Evolutionary conservation across 64 coral and sea anemone genomes (phyloP), one percentile per base, ranked within the genome.

Genomic region (Montipora sp.): DNA sequence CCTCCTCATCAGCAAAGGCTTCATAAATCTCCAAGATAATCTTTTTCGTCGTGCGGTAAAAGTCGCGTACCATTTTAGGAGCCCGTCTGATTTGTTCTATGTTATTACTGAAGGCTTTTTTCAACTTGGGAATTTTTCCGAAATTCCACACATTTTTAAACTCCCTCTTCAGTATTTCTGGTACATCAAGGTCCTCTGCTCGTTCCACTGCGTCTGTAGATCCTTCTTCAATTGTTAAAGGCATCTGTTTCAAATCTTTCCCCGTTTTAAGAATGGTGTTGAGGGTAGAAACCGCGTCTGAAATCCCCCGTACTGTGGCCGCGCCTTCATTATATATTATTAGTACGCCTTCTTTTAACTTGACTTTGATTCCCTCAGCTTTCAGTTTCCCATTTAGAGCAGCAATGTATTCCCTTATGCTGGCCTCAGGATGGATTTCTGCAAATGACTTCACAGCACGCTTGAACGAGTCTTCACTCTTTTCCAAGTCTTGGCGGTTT

Each of bases 271-370:
- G 69, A 50, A 92, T 95, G 8, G 88, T 65, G 36, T 95, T 80
- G 47, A 98, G 58, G 9, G 96, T 93, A 36, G 51, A 55, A 61
- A 93, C 84, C 4, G 87, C 81, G 20, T 90, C 90, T 14, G 76
- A 51, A 20, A 95, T 90, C 79, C 65, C 90, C 36, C 92, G 79
- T 15, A 90, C 79, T 24, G 66, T 61, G 79, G 87, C 88, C 36
- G 50, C 80, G 2, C 79, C 96, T 46, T 95, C 90, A 7, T 87
- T 87, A 23, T 87, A 92, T 73, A 98, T 73, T 5, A 67, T 51
- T 43, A 93, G 49, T 10, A 88, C 93, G 5, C 96, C 96, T 53
- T 98, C 89, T 69, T 98, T 98, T 27, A 98, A 89, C 90, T 98
- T 98, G 79, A 98, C 61, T 93, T 16, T 43, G 14, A 78, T 98